These are phyloP conservation scores for Leptinotarsa texana DNA, from an alignment of 1,140 invertebrate species.

Conservation along the genomic window DNA sequence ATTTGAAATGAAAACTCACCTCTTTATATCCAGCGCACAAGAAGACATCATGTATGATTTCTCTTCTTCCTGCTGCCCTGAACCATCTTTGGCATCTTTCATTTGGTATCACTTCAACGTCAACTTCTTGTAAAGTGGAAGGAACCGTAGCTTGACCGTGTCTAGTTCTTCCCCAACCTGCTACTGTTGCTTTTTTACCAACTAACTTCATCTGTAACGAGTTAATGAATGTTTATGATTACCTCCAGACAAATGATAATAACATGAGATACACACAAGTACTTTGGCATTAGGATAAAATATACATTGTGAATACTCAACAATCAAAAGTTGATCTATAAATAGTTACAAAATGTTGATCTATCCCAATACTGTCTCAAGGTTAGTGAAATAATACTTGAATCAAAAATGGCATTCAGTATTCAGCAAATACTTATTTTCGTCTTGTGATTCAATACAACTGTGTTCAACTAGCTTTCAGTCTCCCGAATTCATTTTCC, in stretches of 20 bases:
- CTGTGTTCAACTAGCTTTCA: no score
- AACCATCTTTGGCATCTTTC: slow-evolving; percentile 91
- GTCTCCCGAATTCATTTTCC: no score
- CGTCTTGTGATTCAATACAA: no score
- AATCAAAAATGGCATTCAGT: no score
- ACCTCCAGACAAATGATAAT: background rate
- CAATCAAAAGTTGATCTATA: no score
- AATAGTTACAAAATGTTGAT: no score
- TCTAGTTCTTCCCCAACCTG: slow-evolving; percentile 85
- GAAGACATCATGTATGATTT: slow-evolving; percentile 92
- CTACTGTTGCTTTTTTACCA: slow-evolving; percentile 84
- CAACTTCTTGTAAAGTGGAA: slow-evolving; percentile 72
- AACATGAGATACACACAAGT: no score
- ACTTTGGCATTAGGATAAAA: no score
- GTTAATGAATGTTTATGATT: background rate
- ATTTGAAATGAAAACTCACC: slow-evolving; percentile 53
- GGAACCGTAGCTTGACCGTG: slow-evolving; percentile 83
- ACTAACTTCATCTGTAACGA: slow-evolving; percentile 64
- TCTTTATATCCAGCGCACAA: slow-evolving; percentile 91
- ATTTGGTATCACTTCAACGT: slow-evolving; percentile 89
- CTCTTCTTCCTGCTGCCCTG: slow-evolving; percentile 80
- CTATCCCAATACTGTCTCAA: no score
- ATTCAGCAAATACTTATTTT: no score
- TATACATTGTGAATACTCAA: no score
- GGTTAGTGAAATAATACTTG: no score